Evolutionary conservation across 2,888 invertebrate species (phyloP).

Genomic region (Gonocerus acuteangulatus): DNA sequence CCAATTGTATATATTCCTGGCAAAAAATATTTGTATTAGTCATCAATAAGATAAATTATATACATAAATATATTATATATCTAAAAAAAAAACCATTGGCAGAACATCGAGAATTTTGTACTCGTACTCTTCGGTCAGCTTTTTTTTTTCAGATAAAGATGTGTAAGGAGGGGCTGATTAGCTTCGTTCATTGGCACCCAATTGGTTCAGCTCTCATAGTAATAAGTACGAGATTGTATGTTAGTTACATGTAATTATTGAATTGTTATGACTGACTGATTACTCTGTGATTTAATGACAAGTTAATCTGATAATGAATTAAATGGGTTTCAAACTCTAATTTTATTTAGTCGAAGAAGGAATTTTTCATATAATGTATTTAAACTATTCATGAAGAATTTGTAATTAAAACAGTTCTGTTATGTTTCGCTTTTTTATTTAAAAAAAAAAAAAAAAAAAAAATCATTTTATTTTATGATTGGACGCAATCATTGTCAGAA

Average conservation of each 20-base stretch:
- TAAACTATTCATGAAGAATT: too few relatives aligned
- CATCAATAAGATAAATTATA: slow-evolving; percentile 7
- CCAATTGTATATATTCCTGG: slow-evolving; percentile 13
- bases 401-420: too few relatives aligned
- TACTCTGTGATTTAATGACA: slow-evolving; percentile 33
- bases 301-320: slow-evolving; percentile 1
- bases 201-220: not conserved
- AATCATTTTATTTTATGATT: too few relatives aligned
- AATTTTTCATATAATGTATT: too few relatives aligned
- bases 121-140: not conserved
- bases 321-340: too few relatives aligned
- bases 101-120: slow-evolving; percentile 19
- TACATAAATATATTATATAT: not conserved
- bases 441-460: too few relatives aligned
- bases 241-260: slow-evolving; percentile 18
- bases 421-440: too few relatives aligned
- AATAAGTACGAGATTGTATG: slow-evolving; percentile 8
- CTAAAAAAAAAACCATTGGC: slow-evolving; percentile 9
- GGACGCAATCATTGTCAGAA: too few relatives aligned
- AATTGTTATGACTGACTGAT: slow-evolving; percentile 30
- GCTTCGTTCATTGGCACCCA: not conserved
- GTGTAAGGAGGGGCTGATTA: not conserved
- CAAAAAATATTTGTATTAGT: slow-evolving; percentile 16
- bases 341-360: too few relatives aligned
- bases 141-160: not conserved